These are phyloP conservation scores for Gulo gulo DNA, from an alignment of 2,113 vertebrate species.

Conservation along the genomic window DNA sequence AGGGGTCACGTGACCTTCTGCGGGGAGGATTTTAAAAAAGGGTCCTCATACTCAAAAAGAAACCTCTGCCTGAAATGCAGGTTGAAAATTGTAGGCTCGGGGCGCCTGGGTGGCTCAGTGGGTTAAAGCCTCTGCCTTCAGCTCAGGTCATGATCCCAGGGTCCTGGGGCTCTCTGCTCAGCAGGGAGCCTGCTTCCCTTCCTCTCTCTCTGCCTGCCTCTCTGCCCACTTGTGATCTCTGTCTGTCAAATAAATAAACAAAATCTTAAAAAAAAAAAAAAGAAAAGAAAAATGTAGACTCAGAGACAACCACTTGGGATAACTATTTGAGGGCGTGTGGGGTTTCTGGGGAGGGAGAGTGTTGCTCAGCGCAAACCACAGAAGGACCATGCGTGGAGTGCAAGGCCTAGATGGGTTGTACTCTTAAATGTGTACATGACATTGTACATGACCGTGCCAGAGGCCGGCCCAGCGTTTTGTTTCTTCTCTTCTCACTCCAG, in stretches of 20 bases:
- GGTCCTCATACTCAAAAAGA: neutral
- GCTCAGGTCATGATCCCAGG: no score
- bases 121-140: no score
- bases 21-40: neutral
- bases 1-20: neutral
- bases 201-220: no score
- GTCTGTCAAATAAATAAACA: no score
- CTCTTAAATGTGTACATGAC: no score
- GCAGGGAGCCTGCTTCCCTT: no score
- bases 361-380: neutral
- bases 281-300: neutral
- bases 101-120: no score
- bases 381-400: fast-evolving
- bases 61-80: neutral
- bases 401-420: neutral
- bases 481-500: neutral
- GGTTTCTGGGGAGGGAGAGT: neutral
- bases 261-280: no score
- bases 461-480: neutral
- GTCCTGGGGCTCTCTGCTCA: no score
- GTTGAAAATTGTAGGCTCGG: neutral
- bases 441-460: neutral
- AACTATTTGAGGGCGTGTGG: neutral
- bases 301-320: neutral
- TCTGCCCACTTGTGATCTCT: no score